Base-by-base conservation (phyloP, 1,140 invertebrate genomes). In the Drosophila grimshawi region DNA sequence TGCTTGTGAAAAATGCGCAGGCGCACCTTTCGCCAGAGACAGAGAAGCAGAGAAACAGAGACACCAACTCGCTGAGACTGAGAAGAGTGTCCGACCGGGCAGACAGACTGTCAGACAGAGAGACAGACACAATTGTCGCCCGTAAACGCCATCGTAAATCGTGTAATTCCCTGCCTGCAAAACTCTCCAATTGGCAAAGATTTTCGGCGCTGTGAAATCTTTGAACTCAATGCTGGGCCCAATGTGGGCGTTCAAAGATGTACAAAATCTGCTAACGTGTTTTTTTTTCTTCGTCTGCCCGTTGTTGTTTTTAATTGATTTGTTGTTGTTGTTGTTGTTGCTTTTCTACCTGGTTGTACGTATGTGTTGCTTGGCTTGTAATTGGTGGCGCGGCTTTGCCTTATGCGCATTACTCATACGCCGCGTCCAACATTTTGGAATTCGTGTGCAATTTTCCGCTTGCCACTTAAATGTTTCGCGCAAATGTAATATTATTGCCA, bases 401-500 rank as follows among this genome's bases (percentile, higher is more conserved):
- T 19, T 27, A 64, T 30, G 64, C 76, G 70, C 80, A 88, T 88
- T 88, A 85, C 85, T 88, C 85, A 88, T 88, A 88, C 72, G 77
- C 77, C 61, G 74, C 69, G 35, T 81, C 51, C 69, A 73, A 63
- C 74, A 46, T 62, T 39, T 49, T 76, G 78, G 79, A 80, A 78
- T 82, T 83, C 63, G 63, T 75, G 68, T 77, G 80, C 85, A 89
- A 89, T 88, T 88, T 88, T 89, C 85, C 85, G 85, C 86, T 73
- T 89, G 85, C 85, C 85, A 89, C 78, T 83, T 89, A 74, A 88
- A 83, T 63, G 76, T 52, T 63, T 77, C 8, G 39, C 75, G 61
- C 80, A 78, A 88, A 72, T 88, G 77, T 85, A 89, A 67, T 67
- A 75, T 88, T 88, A 88, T 89, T 88, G 86, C 85, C 85, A 81